Evolutionary conservation across 2,113 vertebrate species (phyloP).

Genomic region (Macquaria australasica): DNA sequence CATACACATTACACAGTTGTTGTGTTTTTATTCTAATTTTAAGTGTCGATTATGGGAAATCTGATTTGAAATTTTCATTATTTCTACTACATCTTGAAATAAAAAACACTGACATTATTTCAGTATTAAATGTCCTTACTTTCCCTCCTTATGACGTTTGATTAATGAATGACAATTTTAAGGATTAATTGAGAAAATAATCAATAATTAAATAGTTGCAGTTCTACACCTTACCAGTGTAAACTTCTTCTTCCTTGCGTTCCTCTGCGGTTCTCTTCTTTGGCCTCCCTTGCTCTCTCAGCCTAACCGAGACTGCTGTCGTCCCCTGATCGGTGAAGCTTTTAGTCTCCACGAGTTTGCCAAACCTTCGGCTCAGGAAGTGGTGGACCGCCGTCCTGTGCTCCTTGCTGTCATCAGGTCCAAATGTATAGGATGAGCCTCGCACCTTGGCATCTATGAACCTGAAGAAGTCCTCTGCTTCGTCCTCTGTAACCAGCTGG

Average conservation of each 20-base stretch:
- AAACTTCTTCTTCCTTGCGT: slow-evolving; percentile 81
- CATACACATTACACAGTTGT: not conserved
- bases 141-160: no score
- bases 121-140: not conserved
- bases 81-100: not conserved
- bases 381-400: slow-evolving; percentile 93
- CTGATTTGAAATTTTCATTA: not conserved
- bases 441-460: slow-evolving; percentile 92
- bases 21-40: not conserved
- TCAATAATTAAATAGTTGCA: no score
- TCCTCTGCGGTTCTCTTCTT: slow-evolving; percentile 85
- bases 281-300: slow-evolving; percentile 84
- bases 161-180: no score
- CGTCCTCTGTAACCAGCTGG: slow-evolving; percentile 89
- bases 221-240: slow-evolving; percentile 86
- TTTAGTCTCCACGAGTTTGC: slow-evolving; percentile 95
- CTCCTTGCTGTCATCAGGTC: slow-evolving; percentile 88
- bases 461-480: slow-evolving; percentile 90
- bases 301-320: slow-evolving; percentile 88
- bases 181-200: no score
- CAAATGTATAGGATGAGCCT: slow-evolving; percentile 90
- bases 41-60: fast-evolving
- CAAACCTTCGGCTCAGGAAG: slow-evolving; percentile 91
- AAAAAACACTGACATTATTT: not conserved
- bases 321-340: slow-evolving; percentile 85